These are phyloP conservation scores for Tetranychus piercei DNA, from an alignment of 2,888 invertebrate genomes.

Conservation along the genomic window DNA sequence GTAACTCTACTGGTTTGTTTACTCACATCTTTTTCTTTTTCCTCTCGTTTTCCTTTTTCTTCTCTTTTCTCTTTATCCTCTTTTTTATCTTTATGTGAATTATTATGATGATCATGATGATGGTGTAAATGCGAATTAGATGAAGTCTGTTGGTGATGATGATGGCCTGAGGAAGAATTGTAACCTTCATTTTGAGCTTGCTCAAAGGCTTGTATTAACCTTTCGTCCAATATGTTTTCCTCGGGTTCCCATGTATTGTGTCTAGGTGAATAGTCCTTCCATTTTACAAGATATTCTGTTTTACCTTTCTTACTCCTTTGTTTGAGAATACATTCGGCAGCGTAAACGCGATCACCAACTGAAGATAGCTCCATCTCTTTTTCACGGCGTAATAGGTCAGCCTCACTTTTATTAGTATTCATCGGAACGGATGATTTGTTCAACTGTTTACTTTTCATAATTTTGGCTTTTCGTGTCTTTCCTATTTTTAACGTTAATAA, in stretches of 20 bases:
- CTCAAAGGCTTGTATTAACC: slow-evolving; percentile 75
- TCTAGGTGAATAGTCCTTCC: slow-evolving; percentile 54
- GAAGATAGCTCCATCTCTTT: slow-evolving; percentile 33
- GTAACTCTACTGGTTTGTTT: neutral
- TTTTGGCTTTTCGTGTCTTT: neutral
- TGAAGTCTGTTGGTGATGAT: neutral
- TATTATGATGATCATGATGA: neutral
- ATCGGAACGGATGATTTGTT: neutral
- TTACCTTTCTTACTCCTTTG: slow-evolving; percentile 79
- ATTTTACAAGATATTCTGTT: slow-evolving; percentile 87
- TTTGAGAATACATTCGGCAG: slow-evolving; percentile 88
- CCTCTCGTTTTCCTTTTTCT: neutral
- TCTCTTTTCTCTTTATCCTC: neutral
- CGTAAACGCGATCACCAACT: slow-evolving; percentile 51
- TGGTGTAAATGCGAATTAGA: neutral
- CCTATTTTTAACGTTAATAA: too few relatives aligned
- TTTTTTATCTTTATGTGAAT: neutral
- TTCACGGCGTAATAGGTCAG: neutral
- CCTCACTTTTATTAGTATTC: neutral
- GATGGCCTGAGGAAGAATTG: neutral
- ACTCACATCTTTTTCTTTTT: neutral
- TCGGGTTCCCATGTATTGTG: slow-evolving; percentile 94
- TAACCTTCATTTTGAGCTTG: slow-evolving; percentile 1
- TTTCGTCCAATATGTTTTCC: slow-evolving; percentile 78
- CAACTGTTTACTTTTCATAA: neutral